Percentiles rank a stretch among this genome's conserved stretches.
phyloP scores from a whole-genome alignment of 2,797 vertebrate species.

The Odontamblyopus rebecca region DNA sequence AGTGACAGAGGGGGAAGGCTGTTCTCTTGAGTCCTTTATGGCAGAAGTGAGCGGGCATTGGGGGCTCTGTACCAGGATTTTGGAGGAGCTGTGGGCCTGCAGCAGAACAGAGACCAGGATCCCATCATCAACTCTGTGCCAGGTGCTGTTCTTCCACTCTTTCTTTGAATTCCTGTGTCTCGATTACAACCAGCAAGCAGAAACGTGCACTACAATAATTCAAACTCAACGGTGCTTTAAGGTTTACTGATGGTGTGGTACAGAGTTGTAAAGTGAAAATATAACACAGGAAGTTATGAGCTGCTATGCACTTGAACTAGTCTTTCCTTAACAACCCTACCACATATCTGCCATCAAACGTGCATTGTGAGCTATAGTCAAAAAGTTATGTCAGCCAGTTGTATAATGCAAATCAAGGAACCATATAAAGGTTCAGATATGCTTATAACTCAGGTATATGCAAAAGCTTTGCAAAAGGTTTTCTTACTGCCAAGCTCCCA shows the following conservation, averaged over 20 bases:
- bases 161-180: not conserved
- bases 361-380: not conserved
- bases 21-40: constrained; percentile 19
- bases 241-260: not conserved
- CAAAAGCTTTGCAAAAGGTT: not conserved
- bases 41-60: constrained; percentile 13
- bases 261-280: not conserved
- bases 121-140: constrained; percentile 43
- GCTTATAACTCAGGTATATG: not conserved
- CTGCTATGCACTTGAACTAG: not conserved
- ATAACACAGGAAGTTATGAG: constrained; percentile 3
- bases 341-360: not conserved
- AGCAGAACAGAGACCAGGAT: constrained; percentile 41
- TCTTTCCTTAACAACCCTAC: not conserved
- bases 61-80: constrained; percentile 37
- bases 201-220: not conserved
- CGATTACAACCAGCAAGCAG: not conserved
- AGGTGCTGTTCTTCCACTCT: constrained; percentile 54
- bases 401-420: constrained; percentile 32
- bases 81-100: constrained; percentile 47
- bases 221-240: not conserved
- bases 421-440: not conserved
- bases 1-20: constrained; percentile 4
- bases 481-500: not conserved
- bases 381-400: not conserved